Percentiles rank a stretch among this genome's conserved stretches.
Evolutionary conservation across 2,797 vertebrate genomes (phyloP).

Genomic region (Oreortyx pictus): DNA sequence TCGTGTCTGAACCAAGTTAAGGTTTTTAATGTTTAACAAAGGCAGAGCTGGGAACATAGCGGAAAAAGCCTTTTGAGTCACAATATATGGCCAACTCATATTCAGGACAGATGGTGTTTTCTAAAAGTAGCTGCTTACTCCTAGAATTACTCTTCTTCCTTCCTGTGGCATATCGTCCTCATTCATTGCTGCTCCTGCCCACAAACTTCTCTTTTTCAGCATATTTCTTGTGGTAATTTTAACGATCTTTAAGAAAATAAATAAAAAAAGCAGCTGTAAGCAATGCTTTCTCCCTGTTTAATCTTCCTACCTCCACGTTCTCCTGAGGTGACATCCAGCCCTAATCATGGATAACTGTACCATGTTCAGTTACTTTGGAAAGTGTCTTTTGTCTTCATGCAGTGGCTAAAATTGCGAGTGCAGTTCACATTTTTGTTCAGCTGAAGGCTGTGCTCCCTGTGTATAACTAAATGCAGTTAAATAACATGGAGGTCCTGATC

Average conservation of each 20-base stretch:
- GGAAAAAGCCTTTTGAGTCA: constrained; percentile 26
- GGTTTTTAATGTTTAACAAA: background rate
- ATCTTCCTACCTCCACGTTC: background rate
- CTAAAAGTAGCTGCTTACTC: constrained; percentile 72
- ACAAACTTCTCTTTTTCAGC: constrained; percentile 61
- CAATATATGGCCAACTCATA: constrained; percentile 13
- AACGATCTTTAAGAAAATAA: background rate
- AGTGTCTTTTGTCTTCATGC: background rate
- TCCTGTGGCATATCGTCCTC: constrained; percentile 62
- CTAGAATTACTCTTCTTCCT: constrained; percentile 68
- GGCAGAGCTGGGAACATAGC: background rate
- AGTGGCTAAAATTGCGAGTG: constrained; percentile 18
- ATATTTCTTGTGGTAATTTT: constrained; percentile 29
- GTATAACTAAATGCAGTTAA: background rate
- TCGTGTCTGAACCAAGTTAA: background rate
- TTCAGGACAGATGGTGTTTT: constrained; percentile 62
- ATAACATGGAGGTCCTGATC: rapidly evolving
- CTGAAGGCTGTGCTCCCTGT: background rate
- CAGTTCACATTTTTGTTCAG: constrained; percentile 13
- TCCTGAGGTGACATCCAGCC: background rate
- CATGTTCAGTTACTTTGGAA: background rate
- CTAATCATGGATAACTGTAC: background rate
- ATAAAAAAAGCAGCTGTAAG: background rate
- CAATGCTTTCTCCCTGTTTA: background rate
- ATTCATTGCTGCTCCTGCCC: constrained; percentile 54